Evolutionary conservation across 2,888 invertebrate species (phyloP).

Genomic region (Leptogaster cylindrica): DNA sequence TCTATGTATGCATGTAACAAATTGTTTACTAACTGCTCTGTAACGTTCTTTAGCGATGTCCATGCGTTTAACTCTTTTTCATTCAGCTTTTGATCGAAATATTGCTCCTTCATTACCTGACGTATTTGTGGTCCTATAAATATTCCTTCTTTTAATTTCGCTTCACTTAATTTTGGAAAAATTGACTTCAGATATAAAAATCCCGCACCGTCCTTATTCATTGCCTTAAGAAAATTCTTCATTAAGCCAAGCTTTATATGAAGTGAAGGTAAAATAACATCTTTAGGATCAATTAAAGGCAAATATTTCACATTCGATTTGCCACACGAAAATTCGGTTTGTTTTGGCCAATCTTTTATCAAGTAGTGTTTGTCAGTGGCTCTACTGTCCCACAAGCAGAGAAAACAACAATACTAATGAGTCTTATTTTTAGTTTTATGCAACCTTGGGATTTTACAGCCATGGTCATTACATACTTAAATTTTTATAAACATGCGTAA

Average conservation of each 20-base stretch:
- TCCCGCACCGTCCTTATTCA: slow-evolving; percentile 40
- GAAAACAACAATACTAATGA: slow-evolving; percentile 39
- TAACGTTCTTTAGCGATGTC: background rate
- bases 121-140: slow-evolving; percentile 26
- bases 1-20: slow-evolving; percentile 14
- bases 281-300: background rate
- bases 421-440: no score
- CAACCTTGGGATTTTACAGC: background rate
- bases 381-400: slow-evolving; percentile 36
- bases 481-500: background rate
- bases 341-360: slow-evolving; percentile 12
- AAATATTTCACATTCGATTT: background rate
- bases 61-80: background rate
- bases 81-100: slow-evolving; percentile 13
- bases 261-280: slow-evolving; percentile 17
- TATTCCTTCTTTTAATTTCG: slow-evolving; percentile 42
- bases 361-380: slow-evolving; percentile 26
- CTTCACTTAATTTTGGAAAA: no score
- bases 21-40: background rate
- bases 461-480: background rate
- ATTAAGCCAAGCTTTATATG: slow-evolving; percentile 46
- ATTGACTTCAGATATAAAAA: slow-evolving; percentile 41
- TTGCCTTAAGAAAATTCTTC: slow-evolving; percentile 46
- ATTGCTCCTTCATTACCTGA: background rate
- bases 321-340: background rate